These are phyloP conservation scores for Rhynchomys soricoides DNA, from an alignment of 2,113 vertebrate genomes.

Conservation along the genomic window DNA sequence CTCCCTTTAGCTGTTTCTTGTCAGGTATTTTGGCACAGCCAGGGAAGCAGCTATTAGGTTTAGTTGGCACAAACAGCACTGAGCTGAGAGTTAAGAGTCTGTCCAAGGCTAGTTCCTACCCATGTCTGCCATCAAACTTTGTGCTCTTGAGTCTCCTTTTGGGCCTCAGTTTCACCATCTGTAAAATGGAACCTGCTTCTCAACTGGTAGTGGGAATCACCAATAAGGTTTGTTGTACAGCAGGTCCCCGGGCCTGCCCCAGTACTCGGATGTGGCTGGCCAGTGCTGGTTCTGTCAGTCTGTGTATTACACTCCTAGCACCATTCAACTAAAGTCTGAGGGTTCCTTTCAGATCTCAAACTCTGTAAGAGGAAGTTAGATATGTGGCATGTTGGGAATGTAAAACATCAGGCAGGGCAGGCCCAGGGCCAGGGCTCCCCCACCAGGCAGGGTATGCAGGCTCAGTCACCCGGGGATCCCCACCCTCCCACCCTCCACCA, in stretches of 20 bases:
- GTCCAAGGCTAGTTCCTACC: background rate
- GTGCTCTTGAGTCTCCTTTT: background rate
- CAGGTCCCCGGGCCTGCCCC: background rate
- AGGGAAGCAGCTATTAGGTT: background rate
- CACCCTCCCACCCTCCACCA: background rate
- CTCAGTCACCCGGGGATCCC: background rate
- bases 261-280: too few species aligned
- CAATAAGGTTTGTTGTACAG: rapidly evolving
- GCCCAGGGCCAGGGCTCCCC: background rate
- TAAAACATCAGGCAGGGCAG: background rate
- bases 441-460: background rate
- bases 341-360: background rate
- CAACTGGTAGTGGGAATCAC: rapidly evolving
- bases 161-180: background rate
- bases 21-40: background rate
- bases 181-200: background rate
- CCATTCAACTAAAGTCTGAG: rapidly evolving
- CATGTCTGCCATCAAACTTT: background rate
- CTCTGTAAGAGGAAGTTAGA: background rate
- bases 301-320: rapidly evolving
- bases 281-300: background rate
- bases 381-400: too few species aligned
- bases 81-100: background rate
- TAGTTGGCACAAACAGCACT: rapidly evolving
- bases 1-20: background rate